Evolutionary conservation across 2,113 vertebrate species (phyloP).

Genomic region (Semnornis frantzii): DNA sequence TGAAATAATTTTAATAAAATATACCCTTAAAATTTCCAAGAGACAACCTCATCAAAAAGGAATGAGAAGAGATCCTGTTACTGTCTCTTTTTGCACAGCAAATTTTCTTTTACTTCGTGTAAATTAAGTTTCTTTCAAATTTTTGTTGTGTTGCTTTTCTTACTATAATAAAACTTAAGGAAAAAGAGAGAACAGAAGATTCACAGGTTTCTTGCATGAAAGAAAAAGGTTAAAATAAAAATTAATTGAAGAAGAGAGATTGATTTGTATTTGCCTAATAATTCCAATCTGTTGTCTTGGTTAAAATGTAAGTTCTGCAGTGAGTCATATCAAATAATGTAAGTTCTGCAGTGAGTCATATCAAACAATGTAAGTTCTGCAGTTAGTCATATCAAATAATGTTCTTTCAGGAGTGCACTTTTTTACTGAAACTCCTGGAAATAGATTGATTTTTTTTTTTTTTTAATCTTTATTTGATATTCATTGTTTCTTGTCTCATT

Average conservation of each 20-base stretch:
- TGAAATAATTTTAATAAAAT: slow-evolving; percentile 13
- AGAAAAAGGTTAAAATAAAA: background rate
- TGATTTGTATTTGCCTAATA: background rate
- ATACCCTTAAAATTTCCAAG: background rate
- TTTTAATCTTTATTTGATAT: background rate
- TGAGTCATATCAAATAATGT: background rate
- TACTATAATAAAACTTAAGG: background rate
- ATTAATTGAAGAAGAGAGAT: background rate
- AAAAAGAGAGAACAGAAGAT: background rate
- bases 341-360: too few species aligned
- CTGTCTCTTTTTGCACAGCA: background rate
- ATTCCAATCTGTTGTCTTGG: background rate
- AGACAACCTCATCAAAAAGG: background rate
- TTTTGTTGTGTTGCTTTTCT: background rate
- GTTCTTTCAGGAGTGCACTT: background rate
- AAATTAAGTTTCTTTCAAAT: background rate
- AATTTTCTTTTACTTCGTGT: background rate
- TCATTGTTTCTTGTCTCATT: background rate
- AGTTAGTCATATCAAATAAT: background rate
- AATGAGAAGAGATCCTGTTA: background rate
- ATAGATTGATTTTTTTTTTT: background rate
- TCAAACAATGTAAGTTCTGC: background rate
- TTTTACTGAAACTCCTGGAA: background rate
- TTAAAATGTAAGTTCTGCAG: background rate
- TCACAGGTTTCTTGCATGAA: background rate